A percentile compares a stretch with the other conserved stretches of the same genome.
Conservation (phyloP, 2,113 vertebrate genomes). For the Menidia beryllina region DNA sequence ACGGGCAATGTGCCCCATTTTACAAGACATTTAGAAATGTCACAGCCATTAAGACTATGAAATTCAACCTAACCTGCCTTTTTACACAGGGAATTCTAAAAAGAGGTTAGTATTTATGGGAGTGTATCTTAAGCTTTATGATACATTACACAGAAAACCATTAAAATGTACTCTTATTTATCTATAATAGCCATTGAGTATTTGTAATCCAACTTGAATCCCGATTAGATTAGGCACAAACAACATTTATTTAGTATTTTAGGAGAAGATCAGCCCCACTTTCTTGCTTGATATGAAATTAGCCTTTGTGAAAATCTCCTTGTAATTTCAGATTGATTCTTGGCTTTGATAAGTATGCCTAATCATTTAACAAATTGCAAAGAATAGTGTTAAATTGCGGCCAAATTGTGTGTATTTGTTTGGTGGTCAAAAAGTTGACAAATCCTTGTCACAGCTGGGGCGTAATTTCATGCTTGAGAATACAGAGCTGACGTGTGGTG, state of each 20-base stretch:
- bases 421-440: conserved; percentile 1
- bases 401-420: conserved; percentile 18
- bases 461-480: conserved; percentile 42
- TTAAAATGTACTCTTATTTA: conserved; percentile 43
- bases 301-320: conserved; percentile 44
- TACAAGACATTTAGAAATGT: conserved; percentile 72
- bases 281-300: conserved; percentile 39
- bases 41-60: conserved; percentile 59
- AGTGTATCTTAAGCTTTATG: conserved; percentile 22
- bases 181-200: conserved; percentile 34
- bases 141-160: conserved; percentile 21
- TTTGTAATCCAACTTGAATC: conserved; percentile 44
- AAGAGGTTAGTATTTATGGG: not conserved
- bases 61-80: conserved; percentile 25
- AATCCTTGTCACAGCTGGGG: conserved; percentile 22
- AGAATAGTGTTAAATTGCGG: conserved; percentile 25
- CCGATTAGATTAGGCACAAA: conserved; percentile 53
- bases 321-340: conserved; percentile 41
- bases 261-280: conserved; percentile 54
- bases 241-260: conserved; percentile 54
- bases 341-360: conserved; percentile 25
- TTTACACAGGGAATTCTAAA: not conserved
- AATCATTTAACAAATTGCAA: conserved; percentile 52
- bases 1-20: conserved; percentile 57
- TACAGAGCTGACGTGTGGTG: conserved; percentile 15